Base-by-base conservation (phyloP, 2,113 vertebrate species). In the Hypomesus transpacificus region DNA sequence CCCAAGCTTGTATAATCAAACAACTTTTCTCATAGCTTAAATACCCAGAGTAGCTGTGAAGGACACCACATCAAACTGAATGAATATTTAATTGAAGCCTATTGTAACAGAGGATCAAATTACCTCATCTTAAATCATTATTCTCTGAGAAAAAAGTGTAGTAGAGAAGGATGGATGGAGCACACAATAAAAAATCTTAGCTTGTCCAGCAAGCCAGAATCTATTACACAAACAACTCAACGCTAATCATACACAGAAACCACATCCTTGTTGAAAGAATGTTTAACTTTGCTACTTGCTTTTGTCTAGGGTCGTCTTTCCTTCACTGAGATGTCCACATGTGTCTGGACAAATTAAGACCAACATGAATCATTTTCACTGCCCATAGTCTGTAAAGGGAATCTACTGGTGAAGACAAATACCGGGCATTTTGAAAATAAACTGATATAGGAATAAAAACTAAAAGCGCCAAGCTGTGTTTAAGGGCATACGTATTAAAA, bases 21-120 rank as follows among this genome's bases (percentile, higher is more conserved):
- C 81, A 86, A 81, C 85, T 82, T 93, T 91, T 92, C 88, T 92
- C 80, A 75, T 77, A 82, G 74, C 87, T 82, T 85, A 87, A 87
- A 90, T 87, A 86, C 84, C 69, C 86, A 88, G 88, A 88, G 88
- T 89, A 86, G 75, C 82, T 85, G 85, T 82, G 31, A 80, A 86
- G 87, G 85, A 90, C 88, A 87, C 87, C 87, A 88, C 85, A 84
- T 86, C 88, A 84, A 85, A 88, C 87, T 92, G 87, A 91, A 92
- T 92, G 87, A 90, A 91, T 91, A 91, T 91, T 91, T 91, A 91
- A 92, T 93, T 89, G 89, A 86, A 86, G 84, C 85, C 90, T 86
- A 89, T 91, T 93, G 90, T 92, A 82, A 82, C 83, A 89, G 84
- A 89, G 90, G 90, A 92, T 91, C 89, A 90, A 90, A 92, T 91